A percentile compares a stretch with the other conserved stretches of the same genome.
These are phyloP conservation scores for Avahi laniger DNA, from an alignment of 2,797 vertebrate genomes.

Conservation along the genomic window DNA sequence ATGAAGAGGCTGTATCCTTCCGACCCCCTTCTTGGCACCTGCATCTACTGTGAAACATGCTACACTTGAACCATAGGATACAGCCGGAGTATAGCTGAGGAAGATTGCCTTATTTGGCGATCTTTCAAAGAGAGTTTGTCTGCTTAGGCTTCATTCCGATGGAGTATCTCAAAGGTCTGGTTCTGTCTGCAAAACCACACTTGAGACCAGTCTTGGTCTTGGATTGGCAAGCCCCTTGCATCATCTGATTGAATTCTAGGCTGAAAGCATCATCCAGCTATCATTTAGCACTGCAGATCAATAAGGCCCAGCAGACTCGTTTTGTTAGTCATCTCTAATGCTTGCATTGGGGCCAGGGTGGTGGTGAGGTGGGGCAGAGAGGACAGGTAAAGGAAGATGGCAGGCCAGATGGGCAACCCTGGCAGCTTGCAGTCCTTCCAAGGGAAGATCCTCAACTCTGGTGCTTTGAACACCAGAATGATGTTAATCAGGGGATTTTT, in stretches of 20 bases:
- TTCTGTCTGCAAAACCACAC: neutral
- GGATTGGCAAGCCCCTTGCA: neutral
- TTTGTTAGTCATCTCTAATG: neutral
- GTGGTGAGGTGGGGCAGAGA: neutral
- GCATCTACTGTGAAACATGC: neutral
- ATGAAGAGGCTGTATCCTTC: neutral
- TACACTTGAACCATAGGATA: neutral
- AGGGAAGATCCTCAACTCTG: conserved; percentile 66
- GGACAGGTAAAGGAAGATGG: neutral
- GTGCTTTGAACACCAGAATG: conserved; percentile 78
- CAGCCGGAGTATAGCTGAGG: neutral
- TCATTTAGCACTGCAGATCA: neutral
- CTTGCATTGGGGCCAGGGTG: neutral
- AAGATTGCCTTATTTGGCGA: neutral
- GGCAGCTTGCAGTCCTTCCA: conserved; percentile 62
- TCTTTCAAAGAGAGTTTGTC: neutral
- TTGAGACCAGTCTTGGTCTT: neutral
- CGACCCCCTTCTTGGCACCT: neutral
- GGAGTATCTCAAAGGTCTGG: neutral
- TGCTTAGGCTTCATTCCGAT: neutral
- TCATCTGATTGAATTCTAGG: neutral
- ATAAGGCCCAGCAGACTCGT: neutral
- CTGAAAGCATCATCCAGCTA: neutral
- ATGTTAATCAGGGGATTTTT: conserved; percentile 84
- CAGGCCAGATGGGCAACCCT: neutral